phyloP scores from a whole-genome alignment of 2,888 invertebrate genomes.

The Athrips mouffetella region DNA sequence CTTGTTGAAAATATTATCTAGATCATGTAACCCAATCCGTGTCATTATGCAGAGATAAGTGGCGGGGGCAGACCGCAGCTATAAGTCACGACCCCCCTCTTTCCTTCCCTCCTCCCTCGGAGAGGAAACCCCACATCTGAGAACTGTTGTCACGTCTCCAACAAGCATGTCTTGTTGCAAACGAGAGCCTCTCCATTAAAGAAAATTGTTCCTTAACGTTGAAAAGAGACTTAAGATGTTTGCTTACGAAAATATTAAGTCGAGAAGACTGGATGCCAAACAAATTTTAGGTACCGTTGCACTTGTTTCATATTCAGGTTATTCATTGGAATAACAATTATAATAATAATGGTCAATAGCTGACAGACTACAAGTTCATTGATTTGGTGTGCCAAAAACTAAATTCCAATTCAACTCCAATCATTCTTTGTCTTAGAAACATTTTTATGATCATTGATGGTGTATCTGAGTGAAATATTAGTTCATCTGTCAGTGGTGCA shows the following conservation, averaged over 20 bases:
- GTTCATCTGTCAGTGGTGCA: conserved; percentile 16
- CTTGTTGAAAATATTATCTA: conserved; percentile 17
- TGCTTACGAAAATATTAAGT: too few species aligned
- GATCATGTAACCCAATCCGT: conserved; percentile 51
- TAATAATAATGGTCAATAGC: too few species aligned
- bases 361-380: too few species aligned
- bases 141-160: conserved; percentile 45
- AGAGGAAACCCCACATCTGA: conserved; percentile 31
- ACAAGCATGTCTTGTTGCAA: conserved; percentile 30
- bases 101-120: conserved; percentile 27
- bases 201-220: conserved; percentile 26
- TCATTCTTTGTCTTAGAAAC: conserved; percentile 15
- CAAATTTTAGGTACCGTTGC: too few species aligned
- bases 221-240: neutral
- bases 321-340: too few species aligned
- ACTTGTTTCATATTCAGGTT: neutral
- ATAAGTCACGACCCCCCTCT: conserved; percentile 47
- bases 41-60: conserved; percentile 59
- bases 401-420: conserved; percentile 9
- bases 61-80: conserved; percentile 45
- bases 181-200: conserved; percentile 31
- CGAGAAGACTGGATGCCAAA: neutral
- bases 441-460: conserved; percentile 17
- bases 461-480: conserved; percentile 16
- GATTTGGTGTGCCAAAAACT: conserved; percentile 1